Evolutionary conservation across 2,888 invertebrate species (phyloP).

Genomic region (Tethea ocularis): DNA sequence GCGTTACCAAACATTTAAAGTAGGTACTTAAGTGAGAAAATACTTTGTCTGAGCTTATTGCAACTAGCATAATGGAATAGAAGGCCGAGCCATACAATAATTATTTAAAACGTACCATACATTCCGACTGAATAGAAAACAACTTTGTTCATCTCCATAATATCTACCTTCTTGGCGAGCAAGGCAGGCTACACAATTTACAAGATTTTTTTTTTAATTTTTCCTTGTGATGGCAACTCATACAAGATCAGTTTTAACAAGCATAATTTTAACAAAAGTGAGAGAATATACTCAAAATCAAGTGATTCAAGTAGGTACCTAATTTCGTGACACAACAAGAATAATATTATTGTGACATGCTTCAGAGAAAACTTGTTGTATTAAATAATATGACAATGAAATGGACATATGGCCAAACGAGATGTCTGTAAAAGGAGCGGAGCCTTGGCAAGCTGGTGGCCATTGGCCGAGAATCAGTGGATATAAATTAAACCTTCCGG

Average conservation of each 20-base stretch:
- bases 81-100: not conserved
- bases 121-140: no score
- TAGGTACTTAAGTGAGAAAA: no score
- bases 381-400: not conserved
- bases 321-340: not conserved
- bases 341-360: not conserved
- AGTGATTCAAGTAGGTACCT: not conserved
- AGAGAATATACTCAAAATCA: not conserved
- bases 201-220: no score
- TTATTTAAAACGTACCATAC: not conserved
- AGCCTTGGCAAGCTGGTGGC: conserved; percentile 5
- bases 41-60: not conserved
- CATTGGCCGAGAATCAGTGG: conserved; percentile 3
- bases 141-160: no score
- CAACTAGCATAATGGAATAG: not conserved
- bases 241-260: no score
- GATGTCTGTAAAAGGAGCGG: not conserved
- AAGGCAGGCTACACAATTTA: no score
- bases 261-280: not conserved
- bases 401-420: not conserved
- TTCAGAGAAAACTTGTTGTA: not conserved
- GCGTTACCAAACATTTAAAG: not conserved
- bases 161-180: no score
- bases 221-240: no score
- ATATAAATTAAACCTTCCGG: conserved; percentile 6